Conservation (phyloP, 2,888 invertebrate genomes). For the Panopea generosa region DNA sequence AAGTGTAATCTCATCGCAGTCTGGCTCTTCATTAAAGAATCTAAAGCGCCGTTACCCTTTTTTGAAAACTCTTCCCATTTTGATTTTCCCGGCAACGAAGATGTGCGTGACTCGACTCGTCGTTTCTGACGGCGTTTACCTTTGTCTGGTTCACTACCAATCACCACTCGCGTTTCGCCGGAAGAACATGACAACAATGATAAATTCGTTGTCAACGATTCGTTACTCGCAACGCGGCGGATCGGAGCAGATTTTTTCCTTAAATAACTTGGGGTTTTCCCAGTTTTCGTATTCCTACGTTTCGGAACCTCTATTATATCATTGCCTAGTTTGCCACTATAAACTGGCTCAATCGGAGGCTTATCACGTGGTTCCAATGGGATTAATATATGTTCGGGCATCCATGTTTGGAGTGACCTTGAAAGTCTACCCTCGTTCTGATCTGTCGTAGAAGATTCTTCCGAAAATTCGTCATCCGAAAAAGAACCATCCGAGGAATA, state of each 20-base stretch:
- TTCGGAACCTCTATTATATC: constrained; percentile 15
- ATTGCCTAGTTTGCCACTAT: constrained; percentile 71
- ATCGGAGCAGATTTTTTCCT: constrained; percentile 20
- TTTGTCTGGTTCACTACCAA: constrained; percentile 29
- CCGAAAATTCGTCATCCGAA: neutral
- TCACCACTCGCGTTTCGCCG: constrained; percentile 12
- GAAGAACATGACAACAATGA: constrained; percentile 71
- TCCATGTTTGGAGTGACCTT: constrained; percentile 71
- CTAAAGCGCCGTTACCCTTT: constrained; percentile 55
- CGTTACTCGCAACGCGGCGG: constrained; percentile 66
- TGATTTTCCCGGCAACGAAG: constrained; percentile 28
- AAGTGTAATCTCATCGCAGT: constrained; percentile 21
- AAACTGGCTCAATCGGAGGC: constrained; percentile 67
- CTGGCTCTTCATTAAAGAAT: constrained; percentile 64
- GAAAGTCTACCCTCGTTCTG: constrained; percentile 71
- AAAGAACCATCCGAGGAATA: constrained; percentile 32
- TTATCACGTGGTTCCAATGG: constrained; percentile 66
- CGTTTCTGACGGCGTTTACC: constrained; percentile 33
- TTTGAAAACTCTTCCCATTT: constrained; percentile 69
- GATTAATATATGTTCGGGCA: constrained; percentile 67
- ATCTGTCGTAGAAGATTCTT: constrained; percentile 50
- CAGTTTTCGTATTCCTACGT: neutral
- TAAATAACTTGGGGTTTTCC: neutral
- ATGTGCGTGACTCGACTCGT: constrained; percentile 31
- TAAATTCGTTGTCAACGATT: constrained; percentile 71